Evolutionary conservation across 2,797 vertebrate genomes (phyloP).

Genomic region (Acridotheres tristis): DNA sequence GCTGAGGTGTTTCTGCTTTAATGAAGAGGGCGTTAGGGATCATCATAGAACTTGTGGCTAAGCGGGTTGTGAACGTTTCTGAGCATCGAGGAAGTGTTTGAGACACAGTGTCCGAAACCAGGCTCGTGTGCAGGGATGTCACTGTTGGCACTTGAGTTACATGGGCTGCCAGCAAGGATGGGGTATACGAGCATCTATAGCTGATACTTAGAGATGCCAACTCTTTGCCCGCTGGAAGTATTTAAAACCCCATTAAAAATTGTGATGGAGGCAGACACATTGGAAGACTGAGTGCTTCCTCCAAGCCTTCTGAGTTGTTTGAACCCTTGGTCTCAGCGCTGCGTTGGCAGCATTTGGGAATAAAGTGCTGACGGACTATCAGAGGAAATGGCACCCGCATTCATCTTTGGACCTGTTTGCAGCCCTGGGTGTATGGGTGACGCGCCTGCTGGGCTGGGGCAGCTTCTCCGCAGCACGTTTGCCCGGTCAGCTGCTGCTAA

Average conservation of each 20-base stretch:
- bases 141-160: not conserved
- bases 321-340: not conserved
- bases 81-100: not conserved
- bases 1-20: not conserved
- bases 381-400: not conserved
- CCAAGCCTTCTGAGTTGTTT: not conserved
- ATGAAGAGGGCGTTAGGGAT: not conserved
- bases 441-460: not conserved
- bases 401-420: constrained; percentile 25
- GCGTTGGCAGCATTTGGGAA: not conserved
- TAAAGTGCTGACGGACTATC: not conserved
- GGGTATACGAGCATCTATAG: accelerated
- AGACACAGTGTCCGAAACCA: accelerated
- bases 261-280: accelerated
- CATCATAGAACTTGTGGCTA: not conserved
- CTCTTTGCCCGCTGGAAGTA: not conserved
- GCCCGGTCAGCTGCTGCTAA: not conserved
- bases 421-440: not conserved
- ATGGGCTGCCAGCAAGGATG: not conserved
- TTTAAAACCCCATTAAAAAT: not conserved
- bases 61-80: not conserved
- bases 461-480: not conserved
- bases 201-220: not conserved
- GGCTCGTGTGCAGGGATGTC: accelerated
- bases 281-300: not conserved